phyloP scores from a whole-genome alignment of 2,797 vertebrate genomes.

The Dryobates pubescens region DNA sequence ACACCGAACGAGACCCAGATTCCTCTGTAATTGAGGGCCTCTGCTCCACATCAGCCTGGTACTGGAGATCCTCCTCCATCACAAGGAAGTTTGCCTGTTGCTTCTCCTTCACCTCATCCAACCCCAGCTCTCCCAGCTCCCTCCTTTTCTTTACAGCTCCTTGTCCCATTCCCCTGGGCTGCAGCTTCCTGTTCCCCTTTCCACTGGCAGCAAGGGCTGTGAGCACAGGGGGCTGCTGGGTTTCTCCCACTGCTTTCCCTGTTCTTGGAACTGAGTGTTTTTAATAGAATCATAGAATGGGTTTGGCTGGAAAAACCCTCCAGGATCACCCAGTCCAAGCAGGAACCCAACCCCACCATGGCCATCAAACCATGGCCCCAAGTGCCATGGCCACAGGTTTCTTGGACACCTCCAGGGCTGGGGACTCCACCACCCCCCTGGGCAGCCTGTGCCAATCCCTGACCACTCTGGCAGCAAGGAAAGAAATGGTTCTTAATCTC shows the following conservation, averaged over 20 bases:
- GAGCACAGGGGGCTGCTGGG: neutral
- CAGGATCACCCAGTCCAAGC: too few relatives aligned
- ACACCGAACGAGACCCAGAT: neutral
- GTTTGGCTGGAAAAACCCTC: too few relatives aligned
- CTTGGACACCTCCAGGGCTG: too few relatives aligned
- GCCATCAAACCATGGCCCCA: too few relatives aligned
- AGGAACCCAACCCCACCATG: too few relatives aligned
- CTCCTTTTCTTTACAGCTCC: neutral
- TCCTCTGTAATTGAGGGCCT: neutral
- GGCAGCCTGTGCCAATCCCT: too few relatives aligned
- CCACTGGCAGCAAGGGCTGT: neutral
- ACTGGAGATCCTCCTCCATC: neutral
- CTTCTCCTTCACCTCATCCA: neutral
- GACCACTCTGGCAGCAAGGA: too few relatives aligned
- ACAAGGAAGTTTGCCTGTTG: fast-evolving
- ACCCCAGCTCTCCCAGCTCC: neutral
- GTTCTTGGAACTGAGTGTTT: neutral
- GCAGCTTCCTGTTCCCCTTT: neutral
- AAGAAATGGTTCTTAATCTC: too few relatives aligned
- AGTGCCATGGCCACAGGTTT: too few relatives aligned
- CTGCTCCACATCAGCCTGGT: neutral
- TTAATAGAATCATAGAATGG: too few relatives aligned
- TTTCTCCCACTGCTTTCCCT: neutral
- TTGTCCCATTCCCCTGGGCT: neutral
- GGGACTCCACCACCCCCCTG: too few relatives aligned